These are phyloP conservation scores for Plotosus lineatus DNA, from an alignment of 2,113 vertebrate genomes.

Conservation along the genomic window DNA sequence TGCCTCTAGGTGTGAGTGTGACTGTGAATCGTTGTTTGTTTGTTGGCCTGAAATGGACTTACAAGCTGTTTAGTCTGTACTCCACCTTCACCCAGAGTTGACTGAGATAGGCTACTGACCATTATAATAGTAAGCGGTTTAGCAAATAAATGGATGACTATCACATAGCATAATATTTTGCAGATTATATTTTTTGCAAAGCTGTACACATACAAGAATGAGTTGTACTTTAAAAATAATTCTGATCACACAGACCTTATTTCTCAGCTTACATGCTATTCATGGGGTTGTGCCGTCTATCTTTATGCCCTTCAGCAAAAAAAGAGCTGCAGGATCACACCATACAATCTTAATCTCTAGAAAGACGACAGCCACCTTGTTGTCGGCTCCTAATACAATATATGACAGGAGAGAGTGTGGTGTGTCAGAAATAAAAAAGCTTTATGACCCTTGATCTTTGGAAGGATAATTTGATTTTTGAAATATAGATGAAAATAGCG, in stretches of 20 bases:
- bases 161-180: neutral
- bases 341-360: conserved; percentile 20
- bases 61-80: too few species aligned
- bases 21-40: too few species aligned
- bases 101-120: too few species aligned
- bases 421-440: conserved; percentile 23
- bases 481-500: neutral
- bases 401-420: conserved; percentile 26
- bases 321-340: conserved; percentile 16
- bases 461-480: conserved; percentile 24
- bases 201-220: neutral
- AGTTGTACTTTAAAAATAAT: neutral
- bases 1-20: too few species aligned
- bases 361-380: conserved; percentile 5
- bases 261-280: neutral
- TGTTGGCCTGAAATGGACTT: too few species aligned
- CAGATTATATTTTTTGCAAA: neutral
- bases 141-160: too few species aligned
- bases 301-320: neutral
- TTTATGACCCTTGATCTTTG: conserved; percentile 31
- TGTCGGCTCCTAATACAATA: conserved; percentile 36
- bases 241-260: neutral
- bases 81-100: too few species aligned
- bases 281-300: neutral
- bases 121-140: too few species aligned